Evolutionary conservation across 2,113 vertebrate species (phyloP).

Genomic region (Odocoileus virginianus): DNA sequence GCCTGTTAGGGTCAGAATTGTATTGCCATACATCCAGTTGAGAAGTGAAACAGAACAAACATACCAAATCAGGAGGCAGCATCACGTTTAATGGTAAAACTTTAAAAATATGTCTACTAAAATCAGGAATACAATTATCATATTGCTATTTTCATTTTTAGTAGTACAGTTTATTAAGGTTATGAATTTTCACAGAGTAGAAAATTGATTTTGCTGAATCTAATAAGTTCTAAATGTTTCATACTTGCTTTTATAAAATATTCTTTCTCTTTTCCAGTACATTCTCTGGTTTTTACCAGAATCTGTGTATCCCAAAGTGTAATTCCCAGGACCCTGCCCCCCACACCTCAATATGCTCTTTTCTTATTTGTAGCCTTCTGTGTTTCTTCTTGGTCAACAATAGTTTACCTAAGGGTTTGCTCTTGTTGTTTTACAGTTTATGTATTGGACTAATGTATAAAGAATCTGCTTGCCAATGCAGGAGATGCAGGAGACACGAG

Average conservation of each 20-base stretch:
- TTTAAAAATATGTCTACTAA: background rate
- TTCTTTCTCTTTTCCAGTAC: background rate
- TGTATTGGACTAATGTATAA: background rate
- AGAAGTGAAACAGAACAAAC: background rate
- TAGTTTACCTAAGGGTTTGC: background rate
- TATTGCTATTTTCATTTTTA: background rate
- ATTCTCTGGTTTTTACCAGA: background rate
- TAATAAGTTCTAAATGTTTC: background rate
- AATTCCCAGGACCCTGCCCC: background rate
- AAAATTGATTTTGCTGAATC: background rate
- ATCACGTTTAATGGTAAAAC: background rate
- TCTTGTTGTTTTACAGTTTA: background rate
- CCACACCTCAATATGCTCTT: background rate
- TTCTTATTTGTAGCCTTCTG: background rate
- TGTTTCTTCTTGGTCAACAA: background rate
- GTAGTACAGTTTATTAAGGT: background rate
- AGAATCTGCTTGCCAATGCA: background rate
- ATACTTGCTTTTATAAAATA: background rate
- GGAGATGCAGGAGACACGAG: accelerated
- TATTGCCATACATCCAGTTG: background rate
- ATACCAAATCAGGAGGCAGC: background rate
- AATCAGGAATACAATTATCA: background rate
- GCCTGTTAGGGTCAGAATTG: background rate
- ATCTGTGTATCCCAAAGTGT: background rate
- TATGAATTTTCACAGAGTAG: background rate